Evolutionary conservation across 1,140 invertebrate genomes (phyloP).

Genomic region (Muscidifurax raptorellus): DNA sequence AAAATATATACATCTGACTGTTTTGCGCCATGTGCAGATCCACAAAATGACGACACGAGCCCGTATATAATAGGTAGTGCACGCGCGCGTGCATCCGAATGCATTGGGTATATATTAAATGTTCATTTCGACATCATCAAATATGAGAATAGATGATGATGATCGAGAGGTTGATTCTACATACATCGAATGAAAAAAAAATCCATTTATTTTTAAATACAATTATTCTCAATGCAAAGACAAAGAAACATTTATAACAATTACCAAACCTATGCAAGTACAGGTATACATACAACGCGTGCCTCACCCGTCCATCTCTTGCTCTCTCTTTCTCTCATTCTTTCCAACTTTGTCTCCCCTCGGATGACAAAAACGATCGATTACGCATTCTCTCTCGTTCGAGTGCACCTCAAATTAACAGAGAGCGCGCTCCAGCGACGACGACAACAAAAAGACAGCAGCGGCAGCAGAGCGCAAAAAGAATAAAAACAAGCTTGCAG

Average conservation of each 20-base stretch:
- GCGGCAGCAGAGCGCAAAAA: not conserved
- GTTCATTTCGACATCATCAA: not conserved
- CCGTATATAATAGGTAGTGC: not conserved
- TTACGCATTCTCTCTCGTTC: not conserved
- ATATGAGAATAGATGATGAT: not conserved
- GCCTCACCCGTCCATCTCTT: too few relatives aligned
- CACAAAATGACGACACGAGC: not conserved
- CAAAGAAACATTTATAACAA: too few relatives aligned
- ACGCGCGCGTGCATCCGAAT: not conserved
- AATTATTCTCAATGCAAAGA: too few relatives aligned
- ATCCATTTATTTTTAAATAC: too few relatives aligned
- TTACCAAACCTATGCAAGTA: too few relatives aligned
- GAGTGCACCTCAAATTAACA: not conserved
- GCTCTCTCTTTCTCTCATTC: too few relatives aligned
- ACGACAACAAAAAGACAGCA: not conserved
- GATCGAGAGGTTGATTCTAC: too few relatives aligned
- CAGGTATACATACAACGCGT: too few relatives aligned
- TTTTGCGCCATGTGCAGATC: conserved; percentile 9
- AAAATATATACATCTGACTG: not conserved
- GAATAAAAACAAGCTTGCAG: not conserved
- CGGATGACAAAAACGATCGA: not conserved
- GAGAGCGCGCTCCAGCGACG: not conserved
- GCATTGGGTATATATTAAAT: too few relatives aligned
- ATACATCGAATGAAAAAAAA: too few relatives aligned
- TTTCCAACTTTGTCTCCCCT: not conserved